phyloP scores from a whole-genome alignment of 2,797 vertebrate genomes.

The Muscicapa striata region DNA sequence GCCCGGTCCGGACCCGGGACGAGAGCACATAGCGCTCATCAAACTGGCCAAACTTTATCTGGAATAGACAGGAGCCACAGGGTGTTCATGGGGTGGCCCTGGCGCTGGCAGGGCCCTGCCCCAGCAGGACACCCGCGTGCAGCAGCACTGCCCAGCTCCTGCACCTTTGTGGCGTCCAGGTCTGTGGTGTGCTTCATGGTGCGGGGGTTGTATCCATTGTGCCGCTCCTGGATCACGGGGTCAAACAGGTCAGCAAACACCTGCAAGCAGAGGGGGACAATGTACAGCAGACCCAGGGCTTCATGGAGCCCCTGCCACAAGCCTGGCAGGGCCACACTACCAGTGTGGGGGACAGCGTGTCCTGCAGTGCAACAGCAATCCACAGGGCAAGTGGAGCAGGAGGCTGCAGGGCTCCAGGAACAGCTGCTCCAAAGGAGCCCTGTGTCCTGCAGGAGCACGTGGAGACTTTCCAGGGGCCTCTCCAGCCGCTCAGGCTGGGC shows the following conservation, averaged over 20 bases:
- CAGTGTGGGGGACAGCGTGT: fast-evolving
- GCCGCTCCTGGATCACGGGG: slow-evolving; percentile 92
- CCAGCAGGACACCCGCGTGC: fast-evolving
- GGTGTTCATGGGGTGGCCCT: fast-evolving
- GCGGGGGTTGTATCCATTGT: slow-evolving; percentile 92
- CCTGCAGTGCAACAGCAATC: not conserved
- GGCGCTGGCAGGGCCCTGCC: not conserved
- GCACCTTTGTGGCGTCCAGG: slow-evolving; percentile 90
- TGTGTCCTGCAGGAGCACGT: not conserved
- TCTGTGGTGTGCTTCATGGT: slow-evolving; percentile 94
- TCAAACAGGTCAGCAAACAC: slow-evolving; percentile 92
- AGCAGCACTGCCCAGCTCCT: not conserved
- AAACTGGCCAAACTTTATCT: slow-evolving; percentile 90
- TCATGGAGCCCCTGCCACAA: not conserved
- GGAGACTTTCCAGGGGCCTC: not conserved
- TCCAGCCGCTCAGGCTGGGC: not conserved
- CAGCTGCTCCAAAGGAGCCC: not conserved
- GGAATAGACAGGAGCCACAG: not conserved
- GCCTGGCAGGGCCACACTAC: not conserved
- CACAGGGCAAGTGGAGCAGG: not conserved
- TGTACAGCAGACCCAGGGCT: not conserved
- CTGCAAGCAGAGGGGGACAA: slow-evolving; percentile 59
- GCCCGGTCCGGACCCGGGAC: slow-evolving; percentile 93
- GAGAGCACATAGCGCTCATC: slow-evolving; percentile 96
- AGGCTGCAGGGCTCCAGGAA: not conserved